Evolutionary conservation across 2,113 vertebrate species (phyloP).

Genomic region (Myrmophylax atrothorax): DNA sequence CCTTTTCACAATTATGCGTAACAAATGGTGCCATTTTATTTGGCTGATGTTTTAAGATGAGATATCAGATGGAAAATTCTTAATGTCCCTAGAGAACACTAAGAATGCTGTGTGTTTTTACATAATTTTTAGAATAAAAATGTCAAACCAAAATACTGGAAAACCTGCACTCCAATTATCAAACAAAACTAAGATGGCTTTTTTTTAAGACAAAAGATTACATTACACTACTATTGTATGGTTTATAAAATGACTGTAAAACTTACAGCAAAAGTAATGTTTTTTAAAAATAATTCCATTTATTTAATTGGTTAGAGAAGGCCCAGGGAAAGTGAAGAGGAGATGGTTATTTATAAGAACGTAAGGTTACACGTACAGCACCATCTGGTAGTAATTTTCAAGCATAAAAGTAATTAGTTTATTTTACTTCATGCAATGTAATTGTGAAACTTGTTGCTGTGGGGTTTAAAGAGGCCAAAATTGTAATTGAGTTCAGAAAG

Average conservation of each 20-base stretch:
- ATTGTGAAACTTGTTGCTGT: not conserved
- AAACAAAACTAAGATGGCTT: not conserved
- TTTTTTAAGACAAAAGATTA: not conserved
- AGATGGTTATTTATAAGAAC: not conserved
- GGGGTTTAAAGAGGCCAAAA: not conserved
- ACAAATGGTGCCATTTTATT: not conserved
- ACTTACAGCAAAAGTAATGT: not conserved
- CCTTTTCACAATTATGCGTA: accelerated
- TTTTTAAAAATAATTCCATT: not conserved
- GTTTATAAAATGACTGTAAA: not conserved
- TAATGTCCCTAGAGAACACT: not conserved
- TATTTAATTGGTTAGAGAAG: not conserved
- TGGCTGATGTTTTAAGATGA: not conserved
- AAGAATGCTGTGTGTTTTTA: not conserved
- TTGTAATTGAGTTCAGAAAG: not conserved
- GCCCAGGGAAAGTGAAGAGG: not conserved
- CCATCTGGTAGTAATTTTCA: slow-evolving; percentile 2
- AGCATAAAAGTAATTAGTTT: not conserved
- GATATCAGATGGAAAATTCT: not conserved
- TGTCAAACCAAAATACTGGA: not conserved
- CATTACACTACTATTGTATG: not conserved
- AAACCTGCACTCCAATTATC: not conserved
- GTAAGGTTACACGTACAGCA: not conserved
- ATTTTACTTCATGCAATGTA: not conserved
- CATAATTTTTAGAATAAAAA: not conserved